Evolutionary conservation across 2,113 vertebrate species (phyloP).

Genomic region (Lamprotornis superbus): DNA sequence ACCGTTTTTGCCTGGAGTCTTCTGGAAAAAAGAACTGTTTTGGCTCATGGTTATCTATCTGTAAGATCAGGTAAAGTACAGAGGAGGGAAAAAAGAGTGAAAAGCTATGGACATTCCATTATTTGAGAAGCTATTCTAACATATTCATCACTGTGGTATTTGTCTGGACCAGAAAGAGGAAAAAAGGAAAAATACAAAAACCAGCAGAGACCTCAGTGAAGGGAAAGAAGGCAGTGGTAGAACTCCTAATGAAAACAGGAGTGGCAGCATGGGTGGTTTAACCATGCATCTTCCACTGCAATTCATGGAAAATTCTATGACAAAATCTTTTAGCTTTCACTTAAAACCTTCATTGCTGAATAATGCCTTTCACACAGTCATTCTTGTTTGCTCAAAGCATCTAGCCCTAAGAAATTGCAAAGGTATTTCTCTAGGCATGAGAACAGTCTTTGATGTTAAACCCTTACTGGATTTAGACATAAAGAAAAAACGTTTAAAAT

Average conservation of each 20-base stretch:
- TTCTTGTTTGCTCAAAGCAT: neutral
- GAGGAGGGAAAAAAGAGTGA: rapidly evolving
- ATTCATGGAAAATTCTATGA: neutral
- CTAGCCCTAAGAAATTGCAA: neutral
- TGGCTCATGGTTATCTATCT: neutral
- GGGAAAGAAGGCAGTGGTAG: neutral
- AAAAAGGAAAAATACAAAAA: neutral
- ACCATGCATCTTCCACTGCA: neutral
- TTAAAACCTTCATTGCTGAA: neutral
- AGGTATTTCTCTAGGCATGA: neutral
- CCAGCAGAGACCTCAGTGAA: neutral
- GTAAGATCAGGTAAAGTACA: neutral
- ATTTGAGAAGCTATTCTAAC: neutral
- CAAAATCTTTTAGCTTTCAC: neutral
- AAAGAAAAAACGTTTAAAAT: neutral
- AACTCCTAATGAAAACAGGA: neutral
- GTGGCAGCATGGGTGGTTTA: neutral
- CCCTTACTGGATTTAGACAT: neutral
- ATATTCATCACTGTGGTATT: neutral
- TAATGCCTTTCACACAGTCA: neutral
- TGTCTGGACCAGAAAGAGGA: neutral
- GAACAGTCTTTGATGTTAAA: neutral
- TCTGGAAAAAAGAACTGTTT: neutral
- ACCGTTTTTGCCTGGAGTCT: neutral
- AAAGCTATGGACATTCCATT: neutral